Percentiles rank a stretch among this genome's conserved stretches.
Evolutionary conservation across 2,797 vertebrate species (phyloP).

Genomic region (Aphelocoma californica): DNA sequence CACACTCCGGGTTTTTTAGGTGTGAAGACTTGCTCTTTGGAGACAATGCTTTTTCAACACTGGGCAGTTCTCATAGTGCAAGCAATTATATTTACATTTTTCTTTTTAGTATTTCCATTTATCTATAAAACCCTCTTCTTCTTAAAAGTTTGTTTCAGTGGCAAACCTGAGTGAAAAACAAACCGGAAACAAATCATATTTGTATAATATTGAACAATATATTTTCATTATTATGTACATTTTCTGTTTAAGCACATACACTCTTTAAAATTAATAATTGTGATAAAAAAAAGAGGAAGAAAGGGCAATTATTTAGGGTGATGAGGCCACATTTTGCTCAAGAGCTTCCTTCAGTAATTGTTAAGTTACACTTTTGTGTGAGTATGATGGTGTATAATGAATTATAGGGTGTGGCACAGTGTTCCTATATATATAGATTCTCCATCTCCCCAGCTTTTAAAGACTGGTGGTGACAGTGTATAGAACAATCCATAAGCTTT

Average conservation of each 20-base stretch:
- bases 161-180: background rate
- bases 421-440: background rate
- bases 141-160: background rate
- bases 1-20: background rate
- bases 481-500: background rate
- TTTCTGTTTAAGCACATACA: background rate
- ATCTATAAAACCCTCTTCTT: background rate
- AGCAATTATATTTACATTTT: background rate
- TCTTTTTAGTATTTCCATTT: background rate
- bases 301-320: background rate
- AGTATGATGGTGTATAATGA: background rate
- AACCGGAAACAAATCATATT: background rate
- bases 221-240: background rate
- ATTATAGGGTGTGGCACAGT: background rate
- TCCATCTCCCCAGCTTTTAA: background rate
- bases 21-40: background rate
- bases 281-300: background rate
- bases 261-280: background rate
- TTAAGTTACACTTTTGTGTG: background rate
- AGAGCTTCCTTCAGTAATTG: background rate
- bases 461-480: background rate
- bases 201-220: background rate
- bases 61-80: background rate
- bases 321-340: background rate
- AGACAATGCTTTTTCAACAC: background rate